Evolutionary conservation across 37 sponge, comb jelly and placozoan genomes (phyloP).

Genomic region (Mnemiopsis leidyi): DNA sequence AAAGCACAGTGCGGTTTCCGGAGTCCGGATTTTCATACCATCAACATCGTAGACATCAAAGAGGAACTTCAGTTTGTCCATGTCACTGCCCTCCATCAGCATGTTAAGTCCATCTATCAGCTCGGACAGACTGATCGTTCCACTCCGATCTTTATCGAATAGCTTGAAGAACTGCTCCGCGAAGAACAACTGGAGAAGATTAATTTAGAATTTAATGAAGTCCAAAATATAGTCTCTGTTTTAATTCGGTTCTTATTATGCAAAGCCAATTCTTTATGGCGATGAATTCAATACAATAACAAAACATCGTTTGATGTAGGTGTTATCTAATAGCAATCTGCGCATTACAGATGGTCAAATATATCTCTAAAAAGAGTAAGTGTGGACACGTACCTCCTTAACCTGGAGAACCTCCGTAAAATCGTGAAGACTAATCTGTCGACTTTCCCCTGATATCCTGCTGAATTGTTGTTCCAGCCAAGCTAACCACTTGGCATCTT

Average conservation of each 20-base stretch:
- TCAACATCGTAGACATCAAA: constrained; percentile 90
- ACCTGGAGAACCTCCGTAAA: constrained; percentile 74
- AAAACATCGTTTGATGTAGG: too few species aligned
- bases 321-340: too few species aligned
- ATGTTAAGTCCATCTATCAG: constrained; percentile 81
- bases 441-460: constrained; percentile 75
- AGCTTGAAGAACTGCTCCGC: constrained; percentile 82
- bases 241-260: too few species aligned
- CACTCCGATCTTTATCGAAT: constrained; percentile 81
- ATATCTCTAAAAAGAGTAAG: too few species aligned
- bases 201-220: not conserved
- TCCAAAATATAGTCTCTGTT: too few species aligned
- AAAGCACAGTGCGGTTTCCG: not conserved
- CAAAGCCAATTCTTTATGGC: too few species aligned
- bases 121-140: constrained; percentile 80
- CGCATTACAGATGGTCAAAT: too few species aligned
- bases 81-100: constrained; percentile 76
- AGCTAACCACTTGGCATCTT: constrained; percentile 84
- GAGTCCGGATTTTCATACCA: constrained; percentile 68
- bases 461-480: constrained; percentile 91
- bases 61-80: constrained; percentile 80
- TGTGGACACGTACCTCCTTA: too few species aligned
- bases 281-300: too few species aligned
- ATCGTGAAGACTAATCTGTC: constrained; percentile 77
- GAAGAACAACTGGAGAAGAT: constrained; percentile 72